These are phyloP conservation scores for Stichopus horrens DNA, from an alignment of 53 echinoderm and acorn worm species.

Conservation along the genomic window DNA sequence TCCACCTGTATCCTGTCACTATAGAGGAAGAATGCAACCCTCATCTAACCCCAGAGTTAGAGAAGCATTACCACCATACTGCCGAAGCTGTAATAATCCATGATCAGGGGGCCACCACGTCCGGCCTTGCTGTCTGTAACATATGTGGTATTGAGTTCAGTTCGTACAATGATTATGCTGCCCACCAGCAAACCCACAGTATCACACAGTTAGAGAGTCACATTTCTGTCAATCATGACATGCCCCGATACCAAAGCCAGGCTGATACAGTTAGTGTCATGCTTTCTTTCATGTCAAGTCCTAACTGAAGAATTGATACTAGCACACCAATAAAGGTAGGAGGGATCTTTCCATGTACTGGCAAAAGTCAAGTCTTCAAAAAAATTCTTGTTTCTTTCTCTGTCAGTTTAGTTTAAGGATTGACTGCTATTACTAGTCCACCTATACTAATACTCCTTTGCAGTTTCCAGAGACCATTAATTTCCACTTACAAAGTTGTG, in stretches of 20 bases:
- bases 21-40: constrained; percentile 7
- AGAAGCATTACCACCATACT: constrained; percentile 26
- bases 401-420: no score
- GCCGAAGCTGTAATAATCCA: neutral
- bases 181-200: constrained; percentile 37
- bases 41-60: constrained; percentile 23
- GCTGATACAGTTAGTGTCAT: constrained; percentile 47
- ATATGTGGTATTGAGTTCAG: constrained; percentile 33
- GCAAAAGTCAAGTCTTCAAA: no score
- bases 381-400: no score
- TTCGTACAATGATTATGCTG: constrained; percentile 11
- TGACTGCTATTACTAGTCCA: no score
- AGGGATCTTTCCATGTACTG: no score
- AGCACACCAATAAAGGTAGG: no score
- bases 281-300: constrained; percentile 38
- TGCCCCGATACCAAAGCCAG: constrained; percentile 27
- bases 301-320: neutral
- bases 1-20: neutral
- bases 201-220: constrained; percentile 40
- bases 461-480: no score
- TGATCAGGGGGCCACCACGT: neutral
- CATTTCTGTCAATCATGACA: constrained; percentile 3
- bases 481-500: no score
- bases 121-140: constrained; percentile 17
- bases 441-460: no score